A percentile compares a stretch with the other conserved stretches of the same genome.
Conservation (phyloP, 2,113 vertebrate genomes). For the Taurulus bubalis region DNA sequence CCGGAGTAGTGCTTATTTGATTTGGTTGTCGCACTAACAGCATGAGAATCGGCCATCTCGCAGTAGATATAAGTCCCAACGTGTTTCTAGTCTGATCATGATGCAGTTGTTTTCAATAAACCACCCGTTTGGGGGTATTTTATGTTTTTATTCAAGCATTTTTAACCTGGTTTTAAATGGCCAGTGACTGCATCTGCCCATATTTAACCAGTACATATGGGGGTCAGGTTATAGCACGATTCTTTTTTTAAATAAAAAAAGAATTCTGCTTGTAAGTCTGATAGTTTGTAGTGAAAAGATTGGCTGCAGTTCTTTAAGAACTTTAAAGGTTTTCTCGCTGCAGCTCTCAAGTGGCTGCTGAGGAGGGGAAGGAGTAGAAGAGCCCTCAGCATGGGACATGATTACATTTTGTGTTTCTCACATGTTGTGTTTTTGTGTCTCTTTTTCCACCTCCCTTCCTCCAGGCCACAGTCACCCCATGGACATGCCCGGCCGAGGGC, state of each 20-base stretch:
- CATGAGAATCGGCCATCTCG: neutral
- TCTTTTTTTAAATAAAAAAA: too few relatives aligned
- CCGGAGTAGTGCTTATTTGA: conserved; percentile 24
- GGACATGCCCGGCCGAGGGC: conserved; percentile 97
- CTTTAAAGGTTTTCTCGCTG: neutral
- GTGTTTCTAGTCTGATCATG: neutral
- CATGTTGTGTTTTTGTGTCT: neutral
- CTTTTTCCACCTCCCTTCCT: conserved; percentile 25
- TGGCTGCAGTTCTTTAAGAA: neutral
- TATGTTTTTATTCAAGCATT: too few relatives aligned
- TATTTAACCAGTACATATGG: neutral
- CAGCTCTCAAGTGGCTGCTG: neutral
- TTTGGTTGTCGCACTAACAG: conserved; percentile 2
- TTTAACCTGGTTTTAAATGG: neutral
- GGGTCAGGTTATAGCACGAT: neutral
- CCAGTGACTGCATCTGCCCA: neutral
- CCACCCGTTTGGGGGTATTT: too few relatives aligned
- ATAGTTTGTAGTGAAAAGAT: too few relatives aligned
- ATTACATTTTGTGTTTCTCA: conserved; percentile 17
- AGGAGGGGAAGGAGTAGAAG: neutral
- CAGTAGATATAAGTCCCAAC: neutral
- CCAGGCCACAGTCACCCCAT: conserved; percentile 98
- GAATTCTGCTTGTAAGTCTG: too few relatives aligned
- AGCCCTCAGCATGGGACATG: conserved; percentile 2
- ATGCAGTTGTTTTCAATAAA: neutral